phyloP scores from a whole-genome alignment of 2,888 invertebrate genomes.

The Tetranychus piercei region DNA sequence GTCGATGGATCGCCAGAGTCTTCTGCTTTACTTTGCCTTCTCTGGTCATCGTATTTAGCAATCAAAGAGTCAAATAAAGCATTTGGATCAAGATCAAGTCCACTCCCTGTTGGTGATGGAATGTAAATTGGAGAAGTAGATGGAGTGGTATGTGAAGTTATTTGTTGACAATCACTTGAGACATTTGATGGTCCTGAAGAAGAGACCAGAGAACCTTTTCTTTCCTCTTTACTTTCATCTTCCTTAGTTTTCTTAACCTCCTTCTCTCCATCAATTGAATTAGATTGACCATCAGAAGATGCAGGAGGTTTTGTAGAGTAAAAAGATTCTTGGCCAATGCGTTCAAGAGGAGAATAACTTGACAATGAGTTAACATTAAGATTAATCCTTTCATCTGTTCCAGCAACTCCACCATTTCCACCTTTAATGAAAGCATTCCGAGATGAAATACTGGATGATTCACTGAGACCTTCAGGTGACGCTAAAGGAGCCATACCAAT shows the following conservation, averaged over 20 bases:
- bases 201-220: not conserved
- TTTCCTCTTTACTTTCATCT: not conserved
- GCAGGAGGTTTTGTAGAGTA: not conserved
- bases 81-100: slow-evolving; percentile 6
- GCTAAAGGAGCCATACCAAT: slow-evolving; percentile 55
- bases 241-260: not conserved
- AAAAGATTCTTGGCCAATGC: not conserved
- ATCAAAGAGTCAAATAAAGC: not conserved
- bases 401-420: not conserved
- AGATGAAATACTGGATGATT: slow-evolving; percentile 56
- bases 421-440: slow-evolving; percentile 30
- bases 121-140: not conserved
- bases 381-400: not conserved
- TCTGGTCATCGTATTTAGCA: not conserved
- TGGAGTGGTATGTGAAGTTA: not conserved
- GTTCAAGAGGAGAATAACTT: not conserved
- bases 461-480: slow-evolving; percentile 60
- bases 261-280: not conserved
- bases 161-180: not conserved
- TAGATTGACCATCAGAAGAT: not conserved
- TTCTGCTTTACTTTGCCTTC: not conserved
- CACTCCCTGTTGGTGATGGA: not conserved
- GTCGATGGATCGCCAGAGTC: not conserved
- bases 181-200: not conserved
- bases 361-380: not conserved